Percentiles rank a stretch among this genome's conserved stretches.
Evolutionary conservation across 2,888 invertebrate genomes (phyloP).

Genomic region (Euzophera pinguis): DNA sequence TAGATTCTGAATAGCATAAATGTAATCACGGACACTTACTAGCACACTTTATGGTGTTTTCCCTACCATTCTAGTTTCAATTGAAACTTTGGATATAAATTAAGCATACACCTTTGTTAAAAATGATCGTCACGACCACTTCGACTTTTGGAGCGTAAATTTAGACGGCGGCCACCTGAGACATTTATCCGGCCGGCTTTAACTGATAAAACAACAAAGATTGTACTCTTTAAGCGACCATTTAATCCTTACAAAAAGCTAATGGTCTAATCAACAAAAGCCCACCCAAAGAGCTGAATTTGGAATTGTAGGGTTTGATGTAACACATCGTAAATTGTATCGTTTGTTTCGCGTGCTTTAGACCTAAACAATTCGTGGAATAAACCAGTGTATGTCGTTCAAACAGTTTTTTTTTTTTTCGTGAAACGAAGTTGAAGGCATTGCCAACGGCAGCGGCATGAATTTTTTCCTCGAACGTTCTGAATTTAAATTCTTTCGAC

Average conservation of each 20-base stretch:
- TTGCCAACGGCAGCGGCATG: constrained; percentile 56
- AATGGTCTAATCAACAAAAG: constrained; percentile 58
- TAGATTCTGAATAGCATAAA: too few species aligned
- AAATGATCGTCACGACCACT: background rate
- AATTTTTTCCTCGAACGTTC: constrained; percentile 67
- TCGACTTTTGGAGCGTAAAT: background rate
- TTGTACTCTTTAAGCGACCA: constrained; percentile 49
- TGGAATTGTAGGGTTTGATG: constrained; percentile 58
- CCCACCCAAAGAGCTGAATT: constrained; percentile 72
- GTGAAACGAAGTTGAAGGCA: constrained; percentile 56
- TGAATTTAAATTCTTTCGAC: constrained; percentile 71
- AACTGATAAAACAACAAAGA: constrained; percentile 54
- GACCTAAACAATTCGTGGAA: constrained; percentile 60
- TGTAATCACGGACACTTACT: too few species aligned
- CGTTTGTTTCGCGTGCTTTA: constrained; percentile 50
- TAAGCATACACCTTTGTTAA: too few species aligned
- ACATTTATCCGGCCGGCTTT: constrained; percentile 27
- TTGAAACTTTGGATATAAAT: too few species aligned
- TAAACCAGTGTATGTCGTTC: constrained; percentile 60
- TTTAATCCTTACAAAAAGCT: constrained; percentile 67
- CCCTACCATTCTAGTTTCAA: too few species aligned
- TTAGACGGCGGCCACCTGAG: constrained; percentile 24
- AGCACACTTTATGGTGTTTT: too few species aligned
- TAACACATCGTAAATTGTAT: constrained; percentile 69
- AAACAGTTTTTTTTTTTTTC: constrained; percentile 61